Percentiles rank a stretch among this genome's conserved stretches.
Conservation (phyloP, 2,888 invertebrate species). For the Dynastes tityus region DNA sequence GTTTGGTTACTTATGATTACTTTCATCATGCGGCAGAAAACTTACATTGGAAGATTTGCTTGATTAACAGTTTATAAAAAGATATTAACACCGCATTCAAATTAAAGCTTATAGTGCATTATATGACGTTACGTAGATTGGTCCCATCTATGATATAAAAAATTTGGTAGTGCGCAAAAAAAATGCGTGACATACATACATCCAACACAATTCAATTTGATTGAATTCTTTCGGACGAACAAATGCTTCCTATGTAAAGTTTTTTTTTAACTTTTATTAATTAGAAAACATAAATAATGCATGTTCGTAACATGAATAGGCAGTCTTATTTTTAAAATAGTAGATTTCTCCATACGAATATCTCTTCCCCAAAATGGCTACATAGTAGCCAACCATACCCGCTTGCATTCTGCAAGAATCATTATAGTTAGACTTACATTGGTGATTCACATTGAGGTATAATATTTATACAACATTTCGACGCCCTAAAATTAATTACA, state of each 20-base stretch:
- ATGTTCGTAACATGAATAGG: conserved; percentile 24
- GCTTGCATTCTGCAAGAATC: conserved; percentile 38
- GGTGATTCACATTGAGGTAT: conserved; percentile 42
- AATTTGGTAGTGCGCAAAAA: no score
- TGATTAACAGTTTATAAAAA: not conserved
- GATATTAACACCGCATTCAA: not conserved
- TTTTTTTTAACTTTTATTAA: not conserved
- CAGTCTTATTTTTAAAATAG: conserved; percentile 39
- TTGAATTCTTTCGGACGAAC: not conserved
- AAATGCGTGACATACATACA: not conserved
- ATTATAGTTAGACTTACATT: conserved; percentile 35
- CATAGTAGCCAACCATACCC: conserved; percentile 36
- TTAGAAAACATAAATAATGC: conserved; percentile 17
- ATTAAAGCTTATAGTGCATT: not conserved
- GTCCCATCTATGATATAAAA: conserved; percentile 29
- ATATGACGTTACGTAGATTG: conserved; percentile 13
- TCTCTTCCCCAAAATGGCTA: conserved; percentile 20
- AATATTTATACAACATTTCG: conserved; percentile 15
- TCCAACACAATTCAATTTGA: not conserved
- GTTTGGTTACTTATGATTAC: conserved; percentile 13
- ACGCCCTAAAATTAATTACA: conserved; percentile 32
- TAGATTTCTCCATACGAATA: conserved; percentile 6
- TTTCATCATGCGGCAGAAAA: not conserved
- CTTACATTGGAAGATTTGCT: conserved; percentile 27
- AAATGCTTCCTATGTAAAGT: conserved; percentile 26